A percentile compares a stretch with the other conserved stretches of the same genome.
phyloP scores from a whole-genome alignment of 2,888 invertebrate genomes.

The Petrophora chlorosata region DNA sequence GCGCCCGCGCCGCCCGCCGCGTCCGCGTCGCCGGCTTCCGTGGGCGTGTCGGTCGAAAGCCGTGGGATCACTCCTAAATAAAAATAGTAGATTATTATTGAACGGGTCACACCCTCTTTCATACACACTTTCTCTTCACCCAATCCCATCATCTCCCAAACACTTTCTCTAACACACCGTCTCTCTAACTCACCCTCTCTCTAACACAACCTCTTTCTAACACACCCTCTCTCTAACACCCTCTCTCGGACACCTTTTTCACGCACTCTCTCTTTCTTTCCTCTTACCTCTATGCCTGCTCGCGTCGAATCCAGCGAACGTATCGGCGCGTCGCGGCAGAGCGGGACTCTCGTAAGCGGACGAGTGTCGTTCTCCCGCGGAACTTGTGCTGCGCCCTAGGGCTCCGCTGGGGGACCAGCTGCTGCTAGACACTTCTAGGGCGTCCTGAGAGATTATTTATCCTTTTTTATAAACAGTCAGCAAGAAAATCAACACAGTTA shows the following conservation, averaged over 20 bases:
- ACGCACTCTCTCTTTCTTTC: neutral
- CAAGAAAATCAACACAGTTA: no score
- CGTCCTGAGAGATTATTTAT: constrained; percentile 85
- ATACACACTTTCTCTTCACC: no score
- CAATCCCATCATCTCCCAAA: no score
- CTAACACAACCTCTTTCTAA: no score
- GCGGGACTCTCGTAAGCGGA: constrained; percentile 93
- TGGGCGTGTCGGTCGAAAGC: constrained; percentile 63
- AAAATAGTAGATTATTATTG: neutral
- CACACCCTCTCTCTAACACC: no score
- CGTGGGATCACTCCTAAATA: constrained; percentile 58
- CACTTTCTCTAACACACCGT: no score
- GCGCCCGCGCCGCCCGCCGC: constrained; percentile 26
- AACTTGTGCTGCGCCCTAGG: constrained; percentile 95
- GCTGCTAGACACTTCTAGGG: constrained; percentile 87
- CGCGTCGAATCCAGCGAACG: constrained; percentile 96
- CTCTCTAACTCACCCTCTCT: no score
- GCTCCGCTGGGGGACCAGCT: constrained; percentile 84
- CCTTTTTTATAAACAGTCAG: no score
- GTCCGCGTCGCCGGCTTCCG: constrained; percentile 37
- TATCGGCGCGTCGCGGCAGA: constrained; percentile 96
- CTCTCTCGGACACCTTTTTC: neutral
- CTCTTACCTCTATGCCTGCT: constrained; percentile 55
- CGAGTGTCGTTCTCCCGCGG: constrained; percentile 96
- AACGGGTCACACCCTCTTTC: no score